Evolutionary conservation across 2,113 vertebrate species (phyloP).

Genomic region (Ascaphus truei): DNA sequence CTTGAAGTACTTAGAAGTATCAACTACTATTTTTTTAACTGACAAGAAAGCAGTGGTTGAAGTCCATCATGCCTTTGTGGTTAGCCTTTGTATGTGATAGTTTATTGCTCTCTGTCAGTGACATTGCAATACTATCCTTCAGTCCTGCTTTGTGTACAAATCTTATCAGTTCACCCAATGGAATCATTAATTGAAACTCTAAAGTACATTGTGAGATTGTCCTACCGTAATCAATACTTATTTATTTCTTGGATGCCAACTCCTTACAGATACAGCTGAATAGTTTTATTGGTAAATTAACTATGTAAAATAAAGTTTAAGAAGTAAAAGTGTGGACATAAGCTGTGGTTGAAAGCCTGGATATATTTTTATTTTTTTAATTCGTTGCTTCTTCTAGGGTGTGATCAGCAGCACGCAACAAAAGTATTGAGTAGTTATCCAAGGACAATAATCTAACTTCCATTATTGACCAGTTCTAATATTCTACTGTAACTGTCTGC

Average conservation of each 20-base stretch:
- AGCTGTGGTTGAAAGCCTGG: conserved; percentile 59
- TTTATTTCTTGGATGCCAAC: conserved; percentile 71
- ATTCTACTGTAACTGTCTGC: conserved; percentile 89
- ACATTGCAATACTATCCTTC: conserved; percentile 21
- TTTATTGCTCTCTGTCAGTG: conserved; percentile 22
- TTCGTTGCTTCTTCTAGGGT: conserved; percentile 62
- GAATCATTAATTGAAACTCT: conserved; percentile 59
- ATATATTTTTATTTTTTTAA: conserved; percentile 63
- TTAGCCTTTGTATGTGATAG: conserved; percentile 17
- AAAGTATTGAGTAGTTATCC: conserved; percentile 85
- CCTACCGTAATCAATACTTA: conserved; percentile 73
- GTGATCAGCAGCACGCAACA: conserved; percentile 84
- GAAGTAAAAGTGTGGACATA: conserved; percentile 65
- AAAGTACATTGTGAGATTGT: conserved; percentile 54
- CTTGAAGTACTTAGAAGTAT: not conserved
- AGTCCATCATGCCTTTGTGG: conserved; percentile 10
- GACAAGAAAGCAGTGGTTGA: conserved; percentile 14
- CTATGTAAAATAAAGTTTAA: conserved; percentile 77
- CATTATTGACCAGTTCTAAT: conserved; percentile 97
- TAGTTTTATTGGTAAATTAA: conserved; percentile 75
- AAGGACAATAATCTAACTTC: conserved; percentile 90
- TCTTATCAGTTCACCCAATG: conserved; percentile 27
- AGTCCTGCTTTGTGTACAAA: conserved; percentile 20
- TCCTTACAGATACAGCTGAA: conserved; percentile 68
- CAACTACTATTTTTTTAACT: not conserved